Base-by-base conservation (phyloP, 1,140 invertebrate genomes). In the Cydia splendana region DNA sequence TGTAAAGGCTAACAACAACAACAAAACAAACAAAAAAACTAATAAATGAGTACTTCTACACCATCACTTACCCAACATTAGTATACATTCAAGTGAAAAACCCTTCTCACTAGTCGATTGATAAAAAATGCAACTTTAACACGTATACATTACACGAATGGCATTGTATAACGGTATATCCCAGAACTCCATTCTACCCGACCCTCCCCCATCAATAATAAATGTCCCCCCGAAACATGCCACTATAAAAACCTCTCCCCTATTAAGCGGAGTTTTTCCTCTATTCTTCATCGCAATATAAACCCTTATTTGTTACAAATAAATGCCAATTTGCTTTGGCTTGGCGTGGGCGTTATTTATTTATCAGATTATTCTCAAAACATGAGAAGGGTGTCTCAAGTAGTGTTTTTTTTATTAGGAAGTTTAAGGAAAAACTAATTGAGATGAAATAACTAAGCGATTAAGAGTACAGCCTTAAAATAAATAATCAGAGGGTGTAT, bases 241-340 rank as follows among this genome's bases (percentile, higher is more conserved):
- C 57, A 12, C 57, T 62, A 62, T 62, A 62, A 62, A 62, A 62
- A 62, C 57, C 20, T 62, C 57, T 62, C 20, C 57, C 57, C 57
- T 62, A 62, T 62, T 62, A 62, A 24, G 18, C 53, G 15, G 53
- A 57, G 53, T 57, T 62, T 62, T 62, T 62, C 20, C 57, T 12
- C 6, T 24, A 24, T 62, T 5, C 10, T n/a, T 5, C 57, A 62
- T 0, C 6, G 2, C 0, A 62, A 62, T 62, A 62, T 62, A 62
- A 62, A 62, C 57, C 57, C 7, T 62, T 24, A 62, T 62, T 1
- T 12, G 4, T 24, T 12, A 24, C 12, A 9, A 24, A 62, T 62
- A 62, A 62, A 62, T 20, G 57, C 24, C 18, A 18, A 53, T 53
- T 62, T 62, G 20, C 7, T 24, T 2, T 24, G 20, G 10, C 20